phyloP scores from a whole-genome alignment of 2,797 vertebrate species.

The Crenuchus spilurus region DNA sequence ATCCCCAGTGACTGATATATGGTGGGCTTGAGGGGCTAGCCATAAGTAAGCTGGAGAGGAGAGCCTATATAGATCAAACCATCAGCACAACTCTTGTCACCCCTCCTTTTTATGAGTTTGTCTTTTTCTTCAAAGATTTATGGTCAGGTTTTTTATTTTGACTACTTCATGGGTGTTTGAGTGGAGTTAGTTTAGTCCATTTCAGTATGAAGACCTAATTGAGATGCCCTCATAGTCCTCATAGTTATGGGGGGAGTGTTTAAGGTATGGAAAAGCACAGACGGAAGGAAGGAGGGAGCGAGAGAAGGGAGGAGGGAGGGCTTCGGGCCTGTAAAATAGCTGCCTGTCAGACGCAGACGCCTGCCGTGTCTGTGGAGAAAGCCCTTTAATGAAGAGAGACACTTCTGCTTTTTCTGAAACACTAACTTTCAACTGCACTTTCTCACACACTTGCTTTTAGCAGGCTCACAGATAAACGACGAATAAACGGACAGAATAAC shows the following conservation, averaged over 20 bases:
- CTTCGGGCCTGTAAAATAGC: conserved; percentile 53
- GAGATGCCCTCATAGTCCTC: conserved; percentile 48
- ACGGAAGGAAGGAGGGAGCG: conserved; percentile 43
- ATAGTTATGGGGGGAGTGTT: conserved; percentile 26
- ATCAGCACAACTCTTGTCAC: conserved; percentile 72
- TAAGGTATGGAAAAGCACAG: conserved; percentile 39
- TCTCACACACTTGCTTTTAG: conserved; percentile 38
- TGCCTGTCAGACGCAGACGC: conserved; percentile 45
- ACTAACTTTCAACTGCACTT: conserved; percentile 43
- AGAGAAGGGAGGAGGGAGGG: conserved; percentile 21
- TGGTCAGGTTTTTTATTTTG: conserved; percentile 68
- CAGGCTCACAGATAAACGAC: conserved; percentile 33
- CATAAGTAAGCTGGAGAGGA: conserved; percentile 51
- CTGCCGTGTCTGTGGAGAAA: conserved; percentile 46
- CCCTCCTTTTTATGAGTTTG: conserved; percentile 71
- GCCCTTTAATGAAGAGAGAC: conserved; percentile 55
- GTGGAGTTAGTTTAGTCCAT: conserved; percentile 53
- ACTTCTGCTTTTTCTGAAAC: conserved; percentile 51
- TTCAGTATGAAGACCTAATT: conserved; percentile 56
- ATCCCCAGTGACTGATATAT: conserved; percentile 59
- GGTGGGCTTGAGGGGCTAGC: conserved; percentile 45
- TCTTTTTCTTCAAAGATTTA: conserved; percentile 71
- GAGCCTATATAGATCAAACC: conserved; percentile 56
- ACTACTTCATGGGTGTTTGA: conserved; percentile 63
- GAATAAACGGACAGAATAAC: conserved; percentile 51